Evolutionary conservation across 2,113 vertebrate genomes (phyloP), one percentile per base, ranked within the genome.

Genomic region (Puma concolor): DNA sequence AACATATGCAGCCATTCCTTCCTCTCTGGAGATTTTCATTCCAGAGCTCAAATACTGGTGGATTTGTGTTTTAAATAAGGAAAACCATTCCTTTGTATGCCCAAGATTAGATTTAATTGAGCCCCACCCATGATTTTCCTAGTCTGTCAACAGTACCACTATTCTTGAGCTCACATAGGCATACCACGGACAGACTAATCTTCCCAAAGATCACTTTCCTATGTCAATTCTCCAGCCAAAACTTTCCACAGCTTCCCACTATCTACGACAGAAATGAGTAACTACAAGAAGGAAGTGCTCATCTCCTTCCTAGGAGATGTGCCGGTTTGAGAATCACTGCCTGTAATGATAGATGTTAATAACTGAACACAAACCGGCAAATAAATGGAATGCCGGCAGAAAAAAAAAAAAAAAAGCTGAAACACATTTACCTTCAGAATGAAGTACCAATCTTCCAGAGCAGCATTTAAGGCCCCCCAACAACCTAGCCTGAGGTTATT

Each of bases 31-130:
- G 88, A 86, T 60, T 95, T 96, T 95, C 95, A 96, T 85, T 86
- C 79, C 91, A 95, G 91, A 94, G 66, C 48, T 64, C 79, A 83
- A 93, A 97, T 92, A 83, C 79, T 95, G 83, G 80, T 82, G 91
- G 96, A 89, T 96, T 92, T 91, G 91, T 90, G 74, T 97, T 96
- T 95, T 93, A 66, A 95, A 91, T 91, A 97, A 97, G 94, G 74
- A 97, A 98, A 94, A 48, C 82, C 72, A 79, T 92, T 95, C 52
- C 72, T 96, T 82, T 90, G 72, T 74, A 86, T 79, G 88, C 87
- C 93, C 83, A 71, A 87, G 67, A 95, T 96, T 96, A 94, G 89
- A 93, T 81, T 93, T 93, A 88, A 91, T 54, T 36, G 93, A 76
- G 83, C 84, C 91, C 84, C 84, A 79, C 93, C 93, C 95, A 95